Base-by-base conservation (phyloP, 2,888 invertebrate species). In the Calameuta filiformis region DNA sequence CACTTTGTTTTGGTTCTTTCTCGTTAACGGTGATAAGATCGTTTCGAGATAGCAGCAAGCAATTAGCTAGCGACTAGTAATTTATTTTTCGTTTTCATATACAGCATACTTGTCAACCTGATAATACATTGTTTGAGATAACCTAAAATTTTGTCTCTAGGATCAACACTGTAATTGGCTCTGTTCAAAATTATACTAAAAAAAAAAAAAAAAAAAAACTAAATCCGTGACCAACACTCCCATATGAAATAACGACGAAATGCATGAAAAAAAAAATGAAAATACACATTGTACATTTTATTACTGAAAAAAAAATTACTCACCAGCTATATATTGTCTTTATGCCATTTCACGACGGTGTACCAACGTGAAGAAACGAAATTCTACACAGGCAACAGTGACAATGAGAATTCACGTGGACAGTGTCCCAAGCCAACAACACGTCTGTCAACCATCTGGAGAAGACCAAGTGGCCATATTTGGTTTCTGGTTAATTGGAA, bases 401-500 rank as follows among this genome's bases (percentile, higher is more conserved):
- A 34, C 74, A 23, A 30, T 33, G 23, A n/a, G 35, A 34, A 35
- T n/a, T 35, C 35, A 23, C 12, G 56, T 76, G 69, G 76, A 71
- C 71, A 71, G 71, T 71, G 71, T 12, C 12, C 12, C 11, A 12
- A 71, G 31, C 15, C 31, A 40, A 40, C 9, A 9, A 56, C 23
- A 2, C 56, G 23, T 75, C 71, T 78, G 78, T 76, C 76, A n/a
- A 68, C 73, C 78, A 78, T 78, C 78, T 78, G 78, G 78, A 78
- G 40, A 56, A 35, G 34, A 68, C 12, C 75, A 23, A 15, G 33
- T 23, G 3, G 12, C 37, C 31, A 0, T 74, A 76, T 33, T 71
- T 71, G 15, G 80, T 78, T 82, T 84, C 79, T 81, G 83, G 83
- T 83, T 86, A 85, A 87, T 87, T 86, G 86, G 85, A 79, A 85